Conservation (phyloP, 2,113 vertebrate genomes). For the Collichthys lucidus region DNA sequence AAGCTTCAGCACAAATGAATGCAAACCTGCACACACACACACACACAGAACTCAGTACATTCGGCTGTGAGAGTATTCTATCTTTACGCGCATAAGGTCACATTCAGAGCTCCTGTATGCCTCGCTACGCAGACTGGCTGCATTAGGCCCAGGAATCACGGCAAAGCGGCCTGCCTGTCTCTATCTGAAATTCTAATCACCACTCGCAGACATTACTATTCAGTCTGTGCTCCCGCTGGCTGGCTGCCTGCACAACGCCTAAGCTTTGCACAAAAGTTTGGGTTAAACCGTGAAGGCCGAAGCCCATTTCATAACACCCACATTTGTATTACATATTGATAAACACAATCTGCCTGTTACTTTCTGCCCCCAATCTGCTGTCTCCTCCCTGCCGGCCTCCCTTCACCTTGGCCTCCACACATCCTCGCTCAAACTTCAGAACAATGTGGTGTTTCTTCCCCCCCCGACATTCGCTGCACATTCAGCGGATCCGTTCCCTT, state of each 20-base stretch:
- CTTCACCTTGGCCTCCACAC: conserved; percentile 47
- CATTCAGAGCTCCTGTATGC: conserved; percentile 70
- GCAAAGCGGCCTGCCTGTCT: conserved; percentile 42
- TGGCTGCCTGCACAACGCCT: conserved; percentile 52
- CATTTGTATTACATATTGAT: conserved; percentile 75
- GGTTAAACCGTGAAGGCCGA: conserved; percentile 70
- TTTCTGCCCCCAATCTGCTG: conserved; percentile 40
- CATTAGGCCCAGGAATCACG: conserved; percentile 67
- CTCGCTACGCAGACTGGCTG: conserved; percentile 64
- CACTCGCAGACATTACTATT: conserved; percentile 73
- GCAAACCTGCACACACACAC: background rate
- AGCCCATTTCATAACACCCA: conserved; percentile 57
- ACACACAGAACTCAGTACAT: conserved; percentile 31
- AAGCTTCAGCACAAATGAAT: conserved; percentile 31
- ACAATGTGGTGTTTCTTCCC: background rate
- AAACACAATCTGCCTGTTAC: conserved; percentile 66
- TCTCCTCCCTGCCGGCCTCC: conserved; percentile 3
- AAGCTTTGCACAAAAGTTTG: conserved; percentile 71
- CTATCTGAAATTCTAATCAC: conserved; percentile 81
- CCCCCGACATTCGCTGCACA: conserved; percentile 1
- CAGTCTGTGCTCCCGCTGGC: conserved; percentile 44
- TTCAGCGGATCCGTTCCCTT: conserved; percentile 49
- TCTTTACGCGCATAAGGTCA: conserved; percentile 71
- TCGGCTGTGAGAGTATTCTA: conserved; percentile 50
- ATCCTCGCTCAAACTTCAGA: conserved; percentile 52